These are phyloP conservation scores for Dolichopus griseipennis DNA, from an alignment of 2,888 invertebrate species.

Conservation along the genomic window DNA sequence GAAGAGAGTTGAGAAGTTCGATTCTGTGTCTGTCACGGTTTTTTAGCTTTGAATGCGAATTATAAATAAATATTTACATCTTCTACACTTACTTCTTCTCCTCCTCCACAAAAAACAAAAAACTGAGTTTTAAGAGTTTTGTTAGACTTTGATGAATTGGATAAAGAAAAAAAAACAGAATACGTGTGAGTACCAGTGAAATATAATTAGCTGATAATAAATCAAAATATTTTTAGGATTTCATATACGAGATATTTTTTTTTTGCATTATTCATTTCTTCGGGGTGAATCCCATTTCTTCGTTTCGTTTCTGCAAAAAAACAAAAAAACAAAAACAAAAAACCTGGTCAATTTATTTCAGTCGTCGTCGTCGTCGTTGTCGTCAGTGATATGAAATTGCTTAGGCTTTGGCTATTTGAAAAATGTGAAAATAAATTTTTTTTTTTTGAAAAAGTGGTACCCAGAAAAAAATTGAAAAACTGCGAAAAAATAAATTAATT, in stretches of 20 bases:
- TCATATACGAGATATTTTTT: background rate
- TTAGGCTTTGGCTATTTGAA: background rate
- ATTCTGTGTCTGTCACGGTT: too few relatives aligned
- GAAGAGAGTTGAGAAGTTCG: too few relatives aligned
- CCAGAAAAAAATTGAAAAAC: background rate
- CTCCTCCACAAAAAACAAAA: too few relatives aligned
- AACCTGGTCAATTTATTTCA: background rate
- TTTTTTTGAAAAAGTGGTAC: too few relatives aligned
- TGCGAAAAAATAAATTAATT: background rate
- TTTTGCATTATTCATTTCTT: background rate
- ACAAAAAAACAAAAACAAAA: too few relatives aligned
- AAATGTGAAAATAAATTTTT: background rate
- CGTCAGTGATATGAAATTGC: background rate
- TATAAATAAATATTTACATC: too few relatives aligned
- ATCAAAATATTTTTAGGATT: background rate
- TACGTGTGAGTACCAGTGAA: background rate
- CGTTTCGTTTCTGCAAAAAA: background rate
- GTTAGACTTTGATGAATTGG: background rate
- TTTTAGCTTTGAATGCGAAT: too few relatives aligned
- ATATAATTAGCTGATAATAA: conserved; percentile 3
- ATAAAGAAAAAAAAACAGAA: background rate
- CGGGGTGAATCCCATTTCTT: background rate
- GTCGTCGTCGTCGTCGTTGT: background rate
- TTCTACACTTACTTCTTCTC: too few relatives aligned
- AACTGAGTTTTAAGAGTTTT: background rate